These are phyloP conservation scores for Baccha elongata DNA, from an alignment of 2,888 invertebrate genomes.

Conservation along the genomic window DNA sequence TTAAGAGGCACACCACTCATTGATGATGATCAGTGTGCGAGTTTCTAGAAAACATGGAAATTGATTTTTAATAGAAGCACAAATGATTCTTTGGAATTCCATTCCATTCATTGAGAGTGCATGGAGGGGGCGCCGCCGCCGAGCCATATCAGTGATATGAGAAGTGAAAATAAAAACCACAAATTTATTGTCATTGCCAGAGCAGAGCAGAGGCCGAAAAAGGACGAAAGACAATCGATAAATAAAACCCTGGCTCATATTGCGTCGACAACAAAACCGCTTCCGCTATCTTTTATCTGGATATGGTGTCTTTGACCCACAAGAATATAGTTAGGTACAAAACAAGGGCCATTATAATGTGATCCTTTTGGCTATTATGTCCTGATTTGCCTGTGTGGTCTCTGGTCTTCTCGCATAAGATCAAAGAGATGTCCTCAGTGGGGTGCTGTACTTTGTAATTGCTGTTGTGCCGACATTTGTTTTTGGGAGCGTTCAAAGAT, in stretches of 20 bases:
- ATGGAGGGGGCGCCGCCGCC: conserved; percentile 53
- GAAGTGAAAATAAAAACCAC: conserved; percentile 66
- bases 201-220: not conserved
- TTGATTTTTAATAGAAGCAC: conserved; percentile 67
- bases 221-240: conserved; percentile 67
- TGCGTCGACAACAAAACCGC: conserved; percentile 62
- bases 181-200: conserved; percentile 62
- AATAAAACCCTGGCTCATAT: conserved; percentile 68
- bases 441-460: conserved; percentile 69
- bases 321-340: conserved; percentile 28
- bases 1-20: conserved; percentile 64
- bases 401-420: conserved; percentile 39
- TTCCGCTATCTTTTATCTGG: conserved; percentile 73
- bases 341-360: conserved; percentile 54
- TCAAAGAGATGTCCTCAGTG: conserved; percentile 69
- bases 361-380: conserved; percentile 60
- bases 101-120: not conserved
- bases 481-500: no score
- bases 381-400: conserved; percentile 72
- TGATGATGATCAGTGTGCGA: conserved; percentile 35
- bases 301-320: conserved; percentile 67
- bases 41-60: conserved; percentile 50
- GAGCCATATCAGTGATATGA: conserved; percentile 20
- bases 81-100: conserved; percentile 58
- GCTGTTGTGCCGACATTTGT: conserved; percentile 35